These are phyloP conservation scores for Smutsia temminckii DNA, from an alignment of 2,797 vertebrate species.

Conservation along the genomic window DNA sequence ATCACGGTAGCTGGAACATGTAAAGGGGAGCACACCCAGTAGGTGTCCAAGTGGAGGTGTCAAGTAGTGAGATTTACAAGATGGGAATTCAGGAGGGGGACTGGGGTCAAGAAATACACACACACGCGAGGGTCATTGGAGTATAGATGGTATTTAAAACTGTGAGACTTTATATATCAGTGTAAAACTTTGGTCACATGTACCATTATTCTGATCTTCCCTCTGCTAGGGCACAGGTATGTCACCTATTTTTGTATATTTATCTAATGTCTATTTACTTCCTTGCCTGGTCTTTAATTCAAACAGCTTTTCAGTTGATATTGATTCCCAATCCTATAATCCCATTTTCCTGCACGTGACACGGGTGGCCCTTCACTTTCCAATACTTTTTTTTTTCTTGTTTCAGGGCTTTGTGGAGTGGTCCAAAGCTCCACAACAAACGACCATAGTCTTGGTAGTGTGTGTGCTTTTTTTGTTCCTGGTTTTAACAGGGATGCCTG, in stretches of 20 bases:
- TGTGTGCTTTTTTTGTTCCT: constrained; percentile 73
- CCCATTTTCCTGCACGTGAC: neutral
- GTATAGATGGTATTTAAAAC: neutral
- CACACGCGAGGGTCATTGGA: neutral
- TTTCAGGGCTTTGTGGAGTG: constrained; percentile 70
- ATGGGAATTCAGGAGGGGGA: neutral
- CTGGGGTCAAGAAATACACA: neutral
- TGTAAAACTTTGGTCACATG: neutral
- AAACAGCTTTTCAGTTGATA: neutral
- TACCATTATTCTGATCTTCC: neutral
- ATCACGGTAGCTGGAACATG: neutral
- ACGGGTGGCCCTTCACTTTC: neutral
- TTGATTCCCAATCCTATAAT: neutral
- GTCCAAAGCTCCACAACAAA: constrained; percentile 63
- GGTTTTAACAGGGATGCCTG: constrained; percentile 74
- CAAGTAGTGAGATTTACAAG: neutral
- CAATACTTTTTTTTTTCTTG: neutral
- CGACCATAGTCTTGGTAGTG: constrained; percentile 60
- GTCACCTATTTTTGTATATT: neutral
- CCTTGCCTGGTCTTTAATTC: neutral
- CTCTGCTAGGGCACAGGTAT: neutral
- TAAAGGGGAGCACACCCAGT: neutral
- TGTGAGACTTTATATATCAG: neutral
- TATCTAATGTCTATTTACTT: neutral
- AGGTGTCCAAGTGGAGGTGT: no score